Base-by-base conservation (phyloP, 2,113 vertebrate species). In the Vidua chalybeata region DNA sequence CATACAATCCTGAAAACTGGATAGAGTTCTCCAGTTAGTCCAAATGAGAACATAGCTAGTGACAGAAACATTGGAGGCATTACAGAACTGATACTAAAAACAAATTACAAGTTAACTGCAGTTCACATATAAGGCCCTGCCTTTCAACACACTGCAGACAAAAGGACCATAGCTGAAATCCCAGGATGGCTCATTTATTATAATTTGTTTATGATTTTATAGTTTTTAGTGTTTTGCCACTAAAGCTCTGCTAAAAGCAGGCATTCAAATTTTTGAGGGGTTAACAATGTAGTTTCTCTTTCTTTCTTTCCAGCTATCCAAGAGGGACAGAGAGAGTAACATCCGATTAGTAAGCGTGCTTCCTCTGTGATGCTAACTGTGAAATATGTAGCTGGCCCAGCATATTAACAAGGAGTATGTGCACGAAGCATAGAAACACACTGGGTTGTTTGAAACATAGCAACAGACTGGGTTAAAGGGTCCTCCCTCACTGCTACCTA, bases 371-470 rank as follows among this genome's bases (percentile, higher is more conserved):
- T 95, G 87, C 87, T 89, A 94, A 87, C 96, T 56, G 45, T 91
- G 89, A 97, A 96, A 84, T 92, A 95, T 96, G 84, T 95, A 75
- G 80, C 87, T 95, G 89, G 91, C 94, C 61, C 80, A 35, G 87
- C 14, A 8, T 58, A 39, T 54, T 84, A 77, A 55, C 51, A 54
- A 66, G 15, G 85, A 94, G 14, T 80, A 43, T 93, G 67, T 69
- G 63, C 63, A 49, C 10, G 59, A 85, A 87, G 67, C 95, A 54
- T 95, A 66, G 95, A 96, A 95, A 97, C 90, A 90, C 66, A 51
- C 58, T 43, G 67, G 71, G 35, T 93, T 97, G 85, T 94, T 69
- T 88, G 83, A 92, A 96, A 96, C 88, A 94, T 90, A 95, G 95
- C 96, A 97, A 96, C 94, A 7, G 71, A 23, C 54, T 41, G 55